Conservation (phyloP, 2,113 vertebrate genomes). For the Theristicus caerulescens region DNA sequence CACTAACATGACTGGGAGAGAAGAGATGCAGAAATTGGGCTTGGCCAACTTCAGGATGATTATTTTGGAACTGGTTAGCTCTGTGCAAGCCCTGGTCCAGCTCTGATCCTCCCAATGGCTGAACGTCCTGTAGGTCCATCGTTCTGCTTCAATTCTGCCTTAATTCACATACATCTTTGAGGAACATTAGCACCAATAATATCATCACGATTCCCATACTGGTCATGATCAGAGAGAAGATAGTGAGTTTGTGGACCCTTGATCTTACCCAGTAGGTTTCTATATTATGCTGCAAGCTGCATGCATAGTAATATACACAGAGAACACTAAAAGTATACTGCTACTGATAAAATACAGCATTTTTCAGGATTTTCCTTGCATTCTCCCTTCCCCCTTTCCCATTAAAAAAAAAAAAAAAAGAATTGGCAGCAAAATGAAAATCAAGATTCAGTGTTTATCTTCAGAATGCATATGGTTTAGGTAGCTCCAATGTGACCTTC, state of each 20-base stretch:
- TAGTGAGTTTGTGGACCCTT: neutral
- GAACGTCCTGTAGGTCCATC: neutral
- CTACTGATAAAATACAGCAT: neutral
- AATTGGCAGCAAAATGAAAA: slow-evolving; percentile 8
- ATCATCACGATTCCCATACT: neutral
- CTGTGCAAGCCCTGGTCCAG: neutral
- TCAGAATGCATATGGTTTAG: slow-evolving; percentile 50
- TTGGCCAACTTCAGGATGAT: neutral
- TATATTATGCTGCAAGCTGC: neutral
- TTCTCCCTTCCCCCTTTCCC: neutral
- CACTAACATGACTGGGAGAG: neutral
- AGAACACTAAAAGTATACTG: neutral
- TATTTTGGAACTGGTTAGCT: neutral
- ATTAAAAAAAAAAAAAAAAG: neutral
- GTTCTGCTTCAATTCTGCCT: neutral
- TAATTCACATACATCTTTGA: neutral
- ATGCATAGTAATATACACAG: neutral
- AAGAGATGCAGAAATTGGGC: neutral
- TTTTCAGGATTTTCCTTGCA: neutral
- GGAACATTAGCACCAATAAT: neutral
- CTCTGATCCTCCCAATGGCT: neutral
- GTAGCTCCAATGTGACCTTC: slow-evolving; percentile 60
- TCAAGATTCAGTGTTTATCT: slow-evolving; percentile 47
- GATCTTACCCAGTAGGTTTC: neutral
- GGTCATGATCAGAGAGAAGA: neutral